A percentile compares a stretch with the other conserved stretches of the same genome.
Evolutionary conservation across 2,797 vertebrate genomes (phyloP).

Genomic region (Tenualosa ilisha): DNA sequence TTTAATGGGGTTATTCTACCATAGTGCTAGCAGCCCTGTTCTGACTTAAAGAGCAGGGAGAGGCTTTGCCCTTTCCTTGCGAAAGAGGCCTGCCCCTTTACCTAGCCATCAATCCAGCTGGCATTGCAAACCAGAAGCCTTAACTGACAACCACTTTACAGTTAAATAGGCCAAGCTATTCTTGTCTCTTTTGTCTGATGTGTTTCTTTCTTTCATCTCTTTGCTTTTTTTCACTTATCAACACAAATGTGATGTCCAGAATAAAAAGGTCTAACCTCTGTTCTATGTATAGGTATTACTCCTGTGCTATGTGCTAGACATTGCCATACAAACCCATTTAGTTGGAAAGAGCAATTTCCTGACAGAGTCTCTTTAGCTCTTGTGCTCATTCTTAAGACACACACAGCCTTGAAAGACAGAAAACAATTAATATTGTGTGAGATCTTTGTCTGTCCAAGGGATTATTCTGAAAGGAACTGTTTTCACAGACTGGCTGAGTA

Average conservation of each 20-base stretch:
- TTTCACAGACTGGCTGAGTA: not conserved
- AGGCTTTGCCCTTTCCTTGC: not conserved
- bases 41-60: not conserved
- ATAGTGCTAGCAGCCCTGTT: constrained; percentile 39
- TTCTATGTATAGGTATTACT: not conserved
- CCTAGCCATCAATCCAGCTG: not conserved
- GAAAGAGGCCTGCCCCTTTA: not conserved
- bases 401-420: not conserved
- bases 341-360: not conserved
- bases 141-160: not conserved
- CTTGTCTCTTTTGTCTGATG: not conserved
- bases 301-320: not conserved
- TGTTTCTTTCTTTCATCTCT: not conserved
- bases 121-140: not conserved
- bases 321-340: not conserved
- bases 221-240: not conserved
- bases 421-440: not conserved
- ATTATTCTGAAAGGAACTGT: not conserved
- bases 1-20: constrained; percentile 59
- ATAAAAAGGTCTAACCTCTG: not conserved
- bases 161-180: not conserved
- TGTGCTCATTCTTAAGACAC: not conserved
- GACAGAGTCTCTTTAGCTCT: not conserved
- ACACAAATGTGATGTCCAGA: not conserved
- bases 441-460: not conserved